Conservation (phyloP, 2,113 vertebrate genomes). For the Bos taurus region DNA sequence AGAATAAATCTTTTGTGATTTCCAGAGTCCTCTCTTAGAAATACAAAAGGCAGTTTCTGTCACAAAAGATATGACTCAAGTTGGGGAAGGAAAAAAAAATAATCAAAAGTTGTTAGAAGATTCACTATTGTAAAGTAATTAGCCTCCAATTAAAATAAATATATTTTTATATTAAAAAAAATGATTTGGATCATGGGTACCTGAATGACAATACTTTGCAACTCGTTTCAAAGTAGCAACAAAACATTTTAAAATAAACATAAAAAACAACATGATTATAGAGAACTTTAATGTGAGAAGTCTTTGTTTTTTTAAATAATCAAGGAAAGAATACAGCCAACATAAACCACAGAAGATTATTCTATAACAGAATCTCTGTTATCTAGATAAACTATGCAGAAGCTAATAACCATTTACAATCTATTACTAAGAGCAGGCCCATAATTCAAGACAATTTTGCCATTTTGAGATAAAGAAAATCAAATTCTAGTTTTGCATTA, state of each 20-base stretch:
- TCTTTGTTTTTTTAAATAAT: background rate
- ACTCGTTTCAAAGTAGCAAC: background rate
- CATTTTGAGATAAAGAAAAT: slow-evolving; percentile 9
- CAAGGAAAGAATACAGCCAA: background rate
- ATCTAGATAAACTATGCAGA: background rate
- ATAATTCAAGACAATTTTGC: background rate
- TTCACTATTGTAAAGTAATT: background rate
- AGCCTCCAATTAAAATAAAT: too few relatives aligned
- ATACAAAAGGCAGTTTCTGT: background rate
- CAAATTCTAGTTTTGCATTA: background rate
- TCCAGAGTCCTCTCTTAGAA: background rate
- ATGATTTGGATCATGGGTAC: background rate
- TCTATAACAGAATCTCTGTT: background rate
- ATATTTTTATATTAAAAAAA: too few relatives aligned
- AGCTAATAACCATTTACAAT: background rate
- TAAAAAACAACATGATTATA: background rate
- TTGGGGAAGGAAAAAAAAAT: background rate
- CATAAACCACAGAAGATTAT: background rate
- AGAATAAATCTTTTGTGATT: background rate
- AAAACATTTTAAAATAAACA: background rate
- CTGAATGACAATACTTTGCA: background rate
- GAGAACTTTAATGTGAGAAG: background rate
- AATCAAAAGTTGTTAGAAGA: background rate
- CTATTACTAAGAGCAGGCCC: background rate
- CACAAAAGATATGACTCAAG: background rate